These are phyloP conservation scores for Caenorhabditis auriculariae DNA, from an alignment of 2,888 invertebrate genomes.

Conservation along the genomic window DNA sequence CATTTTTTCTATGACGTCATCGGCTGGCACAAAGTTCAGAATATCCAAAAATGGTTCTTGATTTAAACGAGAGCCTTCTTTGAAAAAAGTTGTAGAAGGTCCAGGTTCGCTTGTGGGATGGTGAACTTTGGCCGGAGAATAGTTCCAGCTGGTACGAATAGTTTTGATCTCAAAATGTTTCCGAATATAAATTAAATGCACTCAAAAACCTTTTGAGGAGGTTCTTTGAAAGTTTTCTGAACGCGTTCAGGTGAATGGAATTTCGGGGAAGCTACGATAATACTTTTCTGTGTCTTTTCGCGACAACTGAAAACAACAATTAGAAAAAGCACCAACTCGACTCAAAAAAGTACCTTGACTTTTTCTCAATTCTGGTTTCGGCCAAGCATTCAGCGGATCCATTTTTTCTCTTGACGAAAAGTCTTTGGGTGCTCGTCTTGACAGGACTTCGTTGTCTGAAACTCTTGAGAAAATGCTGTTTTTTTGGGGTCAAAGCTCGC, in stretches of 20 bases:
- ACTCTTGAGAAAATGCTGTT: not conserved
- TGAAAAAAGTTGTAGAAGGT: too few species aligned
- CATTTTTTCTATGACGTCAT: not conserved
- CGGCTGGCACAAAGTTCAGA: not conserved
- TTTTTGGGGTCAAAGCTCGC: conserved; percentile 2
- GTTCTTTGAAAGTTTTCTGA: conserved; percentile 23
- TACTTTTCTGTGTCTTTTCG: conserved; percentile 32
- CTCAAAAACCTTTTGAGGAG: too few species aligned
- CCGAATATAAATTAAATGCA: too few species aligned
- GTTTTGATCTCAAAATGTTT: too few species aligned
- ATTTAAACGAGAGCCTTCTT: too few species aligned
- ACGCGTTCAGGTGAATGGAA: conserved; percentile 13
- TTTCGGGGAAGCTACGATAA: conserved; percentile 15
- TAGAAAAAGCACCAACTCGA: too few species aligned
- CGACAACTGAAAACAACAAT: conserved; percentile 24
- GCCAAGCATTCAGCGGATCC: conserved; percentile 33
- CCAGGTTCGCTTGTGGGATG: too few species aligned
- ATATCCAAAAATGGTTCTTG: too few species aligned
- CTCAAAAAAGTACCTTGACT: conserved; percentile 26
- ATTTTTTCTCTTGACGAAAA: conserved; percentile 25
- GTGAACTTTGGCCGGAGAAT: too few species aligned
- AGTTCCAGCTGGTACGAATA: too few species aligned
- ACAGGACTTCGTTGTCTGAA: not conserved
- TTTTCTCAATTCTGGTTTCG: conserved; percentile 35
- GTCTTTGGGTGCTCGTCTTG: conserved; percentile 9